These are phyloP conservation scores for Brachionus paranguensis DNA, from an alignment of 1,140 invertebrate genomes.

Conservation along the genomic window DNA sequence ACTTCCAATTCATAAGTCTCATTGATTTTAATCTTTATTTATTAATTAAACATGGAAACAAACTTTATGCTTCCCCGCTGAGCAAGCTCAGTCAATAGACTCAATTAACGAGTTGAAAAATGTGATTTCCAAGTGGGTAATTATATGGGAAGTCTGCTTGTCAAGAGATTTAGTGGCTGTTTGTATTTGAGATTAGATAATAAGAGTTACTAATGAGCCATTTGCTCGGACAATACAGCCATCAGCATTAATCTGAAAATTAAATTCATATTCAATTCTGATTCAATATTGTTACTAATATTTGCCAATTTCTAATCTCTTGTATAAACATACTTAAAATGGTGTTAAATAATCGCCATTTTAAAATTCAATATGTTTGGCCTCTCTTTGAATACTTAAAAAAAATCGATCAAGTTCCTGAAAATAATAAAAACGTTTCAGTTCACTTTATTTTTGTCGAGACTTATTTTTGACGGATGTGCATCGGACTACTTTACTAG, in stretches of 20 bases:
- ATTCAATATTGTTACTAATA: not conserved
- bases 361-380: not conserved
- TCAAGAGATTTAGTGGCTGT: not conserved
- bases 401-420: too few species aligned
- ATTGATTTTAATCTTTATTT: not conserved
- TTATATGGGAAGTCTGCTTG: not conserved
- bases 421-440: too few species aligned
- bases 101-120: not conserved
- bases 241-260: not conserved
- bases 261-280: not conserved
- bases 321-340: not conserved
- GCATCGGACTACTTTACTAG: too few species aligned
- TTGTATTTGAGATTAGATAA: not conserved
- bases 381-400: too few species aligned
- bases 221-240: not conserved
- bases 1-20: not conserved
- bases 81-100: not conserved
- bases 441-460: not conserved
- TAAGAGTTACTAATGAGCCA: not conserved
- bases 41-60: not conserved
- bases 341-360: not conserved
- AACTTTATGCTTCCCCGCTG: not conserved
- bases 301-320: not conserved
- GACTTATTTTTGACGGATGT: not conserved
- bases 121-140: not conserved